Evolutionary conservation across 2,113 vertebrate genomes (phyloP).

Genomic region (Crotalus viridis): DNA sequence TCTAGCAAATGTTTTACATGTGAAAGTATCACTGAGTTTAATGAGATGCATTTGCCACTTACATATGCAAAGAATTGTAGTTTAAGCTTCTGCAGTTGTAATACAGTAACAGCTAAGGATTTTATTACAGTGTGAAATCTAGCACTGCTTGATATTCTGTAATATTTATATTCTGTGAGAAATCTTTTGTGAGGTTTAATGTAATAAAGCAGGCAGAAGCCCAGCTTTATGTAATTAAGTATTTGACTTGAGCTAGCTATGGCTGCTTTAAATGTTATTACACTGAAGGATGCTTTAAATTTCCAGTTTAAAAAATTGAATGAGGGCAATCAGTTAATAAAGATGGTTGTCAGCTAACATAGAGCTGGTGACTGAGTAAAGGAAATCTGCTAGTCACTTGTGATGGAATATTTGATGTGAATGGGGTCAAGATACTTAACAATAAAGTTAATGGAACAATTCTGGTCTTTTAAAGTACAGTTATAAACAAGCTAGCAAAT

Average conservation of each 20-base stretch:
- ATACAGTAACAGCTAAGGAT: neutral
- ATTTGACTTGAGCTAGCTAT: neutral
- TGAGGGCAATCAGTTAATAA: neutral
- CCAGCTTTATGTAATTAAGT: neutral
- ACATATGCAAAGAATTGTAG: neutral
- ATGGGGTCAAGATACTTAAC: neutral
- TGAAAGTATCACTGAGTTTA: neutral
- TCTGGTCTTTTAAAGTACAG: neutral
- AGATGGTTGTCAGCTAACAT: neutral
- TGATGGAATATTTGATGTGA: neutral
- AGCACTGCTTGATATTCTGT: neutral
- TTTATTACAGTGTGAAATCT: neutral
- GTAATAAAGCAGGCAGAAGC: neutral
- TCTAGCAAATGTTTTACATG: neutral
- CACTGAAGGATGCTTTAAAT: neutral
- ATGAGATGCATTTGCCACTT: neutral
- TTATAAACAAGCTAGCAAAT: neutral
- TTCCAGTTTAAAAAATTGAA: neutral
- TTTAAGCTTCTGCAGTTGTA: neutral
- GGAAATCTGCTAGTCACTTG: neutral
- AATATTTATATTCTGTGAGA: neutral
- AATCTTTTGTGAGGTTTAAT: neutral
- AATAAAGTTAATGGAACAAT: neutral
- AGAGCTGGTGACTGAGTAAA: neutral
- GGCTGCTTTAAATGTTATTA: neutral